Evolutionary conservation across 2,113 vertebrate species (phyloP).

Genomic region (Podocnemis expansa): DNA sequence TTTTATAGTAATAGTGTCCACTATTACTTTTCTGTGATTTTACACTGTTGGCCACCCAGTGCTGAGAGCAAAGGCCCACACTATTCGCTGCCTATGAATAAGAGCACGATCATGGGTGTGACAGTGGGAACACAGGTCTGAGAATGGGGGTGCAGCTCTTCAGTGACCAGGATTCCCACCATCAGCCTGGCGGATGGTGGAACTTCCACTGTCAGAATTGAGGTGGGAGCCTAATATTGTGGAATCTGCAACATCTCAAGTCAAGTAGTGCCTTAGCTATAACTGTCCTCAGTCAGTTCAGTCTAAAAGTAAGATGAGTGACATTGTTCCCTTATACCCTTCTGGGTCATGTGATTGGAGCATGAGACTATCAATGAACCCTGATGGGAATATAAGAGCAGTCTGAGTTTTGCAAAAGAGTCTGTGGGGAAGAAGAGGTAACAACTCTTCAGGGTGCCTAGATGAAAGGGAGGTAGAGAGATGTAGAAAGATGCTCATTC

Average conservation of each 20-base stretch:
- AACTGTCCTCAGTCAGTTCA: background rate
- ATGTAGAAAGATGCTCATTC: background rate
- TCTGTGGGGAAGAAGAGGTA: background rate
- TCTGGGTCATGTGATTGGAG: background rate
- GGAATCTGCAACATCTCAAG: background rate
- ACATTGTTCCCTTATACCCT: background rate
- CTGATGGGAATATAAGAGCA: background rate
- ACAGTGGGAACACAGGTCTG: too few species aligned
- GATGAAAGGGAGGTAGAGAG: accelerated
- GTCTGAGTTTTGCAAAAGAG: background rate
- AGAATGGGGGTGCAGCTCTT: too few species aligned
- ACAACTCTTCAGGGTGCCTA: background rate
- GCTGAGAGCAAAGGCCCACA: background rate
- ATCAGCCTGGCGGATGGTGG: background rate
- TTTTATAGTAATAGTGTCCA: background rate
- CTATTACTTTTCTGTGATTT: background rate
- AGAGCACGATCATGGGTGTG: too few species aligned
- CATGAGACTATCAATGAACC: background rate
- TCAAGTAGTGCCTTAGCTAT: background rate
- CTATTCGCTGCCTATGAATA: background rate
- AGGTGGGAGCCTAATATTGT: background rate
- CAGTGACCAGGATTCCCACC: too few species aligned
- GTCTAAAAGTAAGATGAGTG: background rate
- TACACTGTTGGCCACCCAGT: background rate
- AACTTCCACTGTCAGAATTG: background rate